Percentiles rank a stretch among this genome's conserved stretches.
Evolutionary conservation across 2,888 invertebrate genomes (phyloP).

Genomic region (Drosophila yooni): DNA sequence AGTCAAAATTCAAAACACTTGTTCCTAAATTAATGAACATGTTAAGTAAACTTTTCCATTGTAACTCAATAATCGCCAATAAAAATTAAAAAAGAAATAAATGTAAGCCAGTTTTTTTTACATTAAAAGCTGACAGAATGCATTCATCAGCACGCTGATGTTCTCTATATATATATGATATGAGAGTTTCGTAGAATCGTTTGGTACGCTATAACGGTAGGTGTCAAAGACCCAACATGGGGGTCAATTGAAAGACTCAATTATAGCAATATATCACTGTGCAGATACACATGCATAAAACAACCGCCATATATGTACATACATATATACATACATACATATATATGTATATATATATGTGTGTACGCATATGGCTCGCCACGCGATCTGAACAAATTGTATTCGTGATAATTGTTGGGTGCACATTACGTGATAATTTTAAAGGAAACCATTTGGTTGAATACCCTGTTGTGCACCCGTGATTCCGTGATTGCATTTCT

Average conservation of each 20-base stretch:
- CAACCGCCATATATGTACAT: constrained; percentile 3
- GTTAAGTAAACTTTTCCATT: constrained; percentile 28
- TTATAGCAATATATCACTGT: constrained; percentile 69
- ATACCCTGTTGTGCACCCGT: constrained; percentile 7
- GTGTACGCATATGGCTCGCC: constrained; percentile 7
- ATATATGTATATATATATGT: not conserved
- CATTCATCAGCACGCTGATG: constrained; percentile 57
- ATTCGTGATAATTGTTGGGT: constrained; percentile 39
- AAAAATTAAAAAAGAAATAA: constrained; percentile 30
- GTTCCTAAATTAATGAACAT: constrained; percentile 12
- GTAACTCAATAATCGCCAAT: constrained; percentile 52
- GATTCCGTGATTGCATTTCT: constrained; percentile 3
- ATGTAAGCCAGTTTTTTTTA: constrained; percentile 37
- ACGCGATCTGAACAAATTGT: constrained; percentile 41
- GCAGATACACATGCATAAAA: constrained; percentile 14
- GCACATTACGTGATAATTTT: constrained; percentile 41
- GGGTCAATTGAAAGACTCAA: constrained; percentile 81
- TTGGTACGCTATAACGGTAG: constrained; percentile 31
- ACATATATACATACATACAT: not conserved
- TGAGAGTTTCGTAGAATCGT: constrained; percentile 30
- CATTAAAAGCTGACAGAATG: constrained; percentile 26
- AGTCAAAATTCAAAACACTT: not conserved
- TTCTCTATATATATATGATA: constrained; percentile 37
- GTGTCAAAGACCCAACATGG: constrained; percentile 79
- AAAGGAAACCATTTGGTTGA: constrained; percentile 30